These are phyloP conservation scores for Leiothrix lutea DNA, from an alignment of 2,113 vertebrate species.

Conservation along the genomic window DNA sequence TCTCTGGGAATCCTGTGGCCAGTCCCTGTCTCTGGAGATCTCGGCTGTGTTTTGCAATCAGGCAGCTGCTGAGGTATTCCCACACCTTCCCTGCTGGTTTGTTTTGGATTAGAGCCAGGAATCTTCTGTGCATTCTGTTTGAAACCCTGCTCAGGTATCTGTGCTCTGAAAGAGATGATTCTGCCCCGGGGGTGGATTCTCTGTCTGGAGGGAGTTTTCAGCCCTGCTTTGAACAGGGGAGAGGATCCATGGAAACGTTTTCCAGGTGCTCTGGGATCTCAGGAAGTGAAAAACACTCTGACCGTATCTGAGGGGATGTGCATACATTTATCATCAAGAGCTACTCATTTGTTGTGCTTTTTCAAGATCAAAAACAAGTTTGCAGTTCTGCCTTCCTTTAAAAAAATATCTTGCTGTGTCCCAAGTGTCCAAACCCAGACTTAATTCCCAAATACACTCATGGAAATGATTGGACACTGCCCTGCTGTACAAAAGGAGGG, in stretches of 20 bases:
- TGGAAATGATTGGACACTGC: fast-evolving
- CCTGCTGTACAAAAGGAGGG: not conserved
- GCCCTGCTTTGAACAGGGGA: not conserved
- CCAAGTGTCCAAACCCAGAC: not conserved
- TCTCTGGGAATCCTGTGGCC: not conserved
- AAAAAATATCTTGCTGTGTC: fast-evolving
- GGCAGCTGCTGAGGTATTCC: not conserved
- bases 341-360: not conserved
- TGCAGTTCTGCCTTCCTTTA: not conserved
- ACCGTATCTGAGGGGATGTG: not conserved
- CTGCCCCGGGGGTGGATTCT: not conserved
- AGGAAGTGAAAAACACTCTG: not conserved
- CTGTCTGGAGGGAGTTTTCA: not conserved
- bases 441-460: not conserved
- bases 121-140: not conserved
- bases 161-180: not conserved
- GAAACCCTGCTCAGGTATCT: not conserved
- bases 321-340: not conserved
- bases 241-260: not conserved
- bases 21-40: not conserved
- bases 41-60: not conserved
- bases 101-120: not conserved
- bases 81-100: not conserved
- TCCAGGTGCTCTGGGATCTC: not conserved
- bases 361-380: not conserved